Evolutionary conservation across 2,113 vertebrate genomes (phyloP), one percentile per base, ranked within the genome.

Genomic region (Cyphomyrus discorhynchus): DNA sequence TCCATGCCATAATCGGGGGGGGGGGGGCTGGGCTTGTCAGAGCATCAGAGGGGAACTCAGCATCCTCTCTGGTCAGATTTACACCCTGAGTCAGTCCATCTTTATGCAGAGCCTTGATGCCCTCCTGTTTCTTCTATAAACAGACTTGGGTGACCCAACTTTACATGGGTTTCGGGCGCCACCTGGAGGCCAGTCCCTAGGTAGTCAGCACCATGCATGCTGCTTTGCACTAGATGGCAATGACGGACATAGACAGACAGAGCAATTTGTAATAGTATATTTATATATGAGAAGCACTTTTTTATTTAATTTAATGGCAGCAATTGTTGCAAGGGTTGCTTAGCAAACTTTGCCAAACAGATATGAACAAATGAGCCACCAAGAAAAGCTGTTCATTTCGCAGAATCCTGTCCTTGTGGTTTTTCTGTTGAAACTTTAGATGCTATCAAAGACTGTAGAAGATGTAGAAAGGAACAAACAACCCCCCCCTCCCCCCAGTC

Each of bases 111-210:
- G 93, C 92, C 94, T 93, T 74, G 90, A 91, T 92, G 93, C 91
- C 91, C 90, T 91, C 94, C 94, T 90, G 93, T 96, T 96, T 94
- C 95, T 95, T 95, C 93, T 92, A 92, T 94, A 94, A 96, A 96
- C 93, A 95, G 93, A 92, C 85, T 88, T 70, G 50, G 47, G 90
- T 74, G 19, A n/a, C 91, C 92, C 93, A 93, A 91, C 21, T 24
- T 89, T 93, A 91, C 90, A 92, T 83, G 91, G 91, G 89, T 89
- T 91, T 88, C 91, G 90, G 92, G 94, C 94, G 93, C 94, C 95
- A 91, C 94, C 96, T 95, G 91, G 89, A 95, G 96, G 94, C 52
- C 2, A 45, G 31, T 50, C 39, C 17, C 35, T 13, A 42, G 10
- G 27, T 17, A 31, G 27, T 17, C 9, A 13, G 19, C 15, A 19